A percentile compares a stretch with the other conserved stretches of the same genome.
Conservation (phyloP, 2,888 invertebrate genomes). For the Salpingus planirostris region DNA sequence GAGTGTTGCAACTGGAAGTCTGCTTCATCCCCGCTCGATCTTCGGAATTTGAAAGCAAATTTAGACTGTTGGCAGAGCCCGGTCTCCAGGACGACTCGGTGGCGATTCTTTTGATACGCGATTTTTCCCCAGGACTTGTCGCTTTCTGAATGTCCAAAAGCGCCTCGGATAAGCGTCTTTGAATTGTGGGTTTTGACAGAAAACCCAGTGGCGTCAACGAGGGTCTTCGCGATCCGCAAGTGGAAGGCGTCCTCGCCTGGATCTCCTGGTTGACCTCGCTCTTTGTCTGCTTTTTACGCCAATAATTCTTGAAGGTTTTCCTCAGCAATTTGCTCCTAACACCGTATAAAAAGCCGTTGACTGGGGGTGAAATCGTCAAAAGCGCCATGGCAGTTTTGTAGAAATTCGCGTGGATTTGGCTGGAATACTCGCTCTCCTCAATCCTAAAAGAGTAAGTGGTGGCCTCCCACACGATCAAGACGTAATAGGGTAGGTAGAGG, state of each 20-base stretch:
- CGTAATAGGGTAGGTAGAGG: conserved; percentile 67
- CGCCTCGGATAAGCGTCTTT: conserved; percentile 50
- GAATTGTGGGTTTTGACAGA: conserved; percentile 45
- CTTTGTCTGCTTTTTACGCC: conserved; percentile 68
- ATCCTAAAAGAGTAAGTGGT: conserved; percentile 30
- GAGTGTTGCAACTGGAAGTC: conserved; percentile 60
- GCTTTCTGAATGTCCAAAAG: conserved; percentile 42
- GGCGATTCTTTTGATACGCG: conserved; percentile 43
- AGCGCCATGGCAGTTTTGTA: conserved; percentile 53
- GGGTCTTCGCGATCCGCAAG: conserved; percentile 65
- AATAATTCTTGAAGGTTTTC: conserved; percentile 67
- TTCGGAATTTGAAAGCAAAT: conserved; percentile 28
- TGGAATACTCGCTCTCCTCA: conserved; percentile 28
- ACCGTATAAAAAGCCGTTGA: conserved; percentile 72
- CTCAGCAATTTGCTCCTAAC: conserved; percentile 62
- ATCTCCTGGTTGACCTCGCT: conserved; percentile 73
- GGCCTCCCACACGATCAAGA: conserved; percentile 60
- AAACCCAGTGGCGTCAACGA: conserved; percentile 48
- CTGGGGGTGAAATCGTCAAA: conserved; percentile 59
- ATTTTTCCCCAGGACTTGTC: conserved; percentile 28
- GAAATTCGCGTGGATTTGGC: conserved; percentile 40
- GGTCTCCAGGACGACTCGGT: conserved; percentile 47
- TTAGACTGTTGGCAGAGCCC: conserved; percentile 37
- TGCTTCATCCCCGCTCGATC: conserved; percentile 48
- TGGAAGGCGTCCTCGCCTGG: conserved; percentile 70